These are phyloP conservation scores for Festucalex cinctus DNA, from an alignment of 2,113 vertebrate genomes.

Conservation along the genomic window DNA sequence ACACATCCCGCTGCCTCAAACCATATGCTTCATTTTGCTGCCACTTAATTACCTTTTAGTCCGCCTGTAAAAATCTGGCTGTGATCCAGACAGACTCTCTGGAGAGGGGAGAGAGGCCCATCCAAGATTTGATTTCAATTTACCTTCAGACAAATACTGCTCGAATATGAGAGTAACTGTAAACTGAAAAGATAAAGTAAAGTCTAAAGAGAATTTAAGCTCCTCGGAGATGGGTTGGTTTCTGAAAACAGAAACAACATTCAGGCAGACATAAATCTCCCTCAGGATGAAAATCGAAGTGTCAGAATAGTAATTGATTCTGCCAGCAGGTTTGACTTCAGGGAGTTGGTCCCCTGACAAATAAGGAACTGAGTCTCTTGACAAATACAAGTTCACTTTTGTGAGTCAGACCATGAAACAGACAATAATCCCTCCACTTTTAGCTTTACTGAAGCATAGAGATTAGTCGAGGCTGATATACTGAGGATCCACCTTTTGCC, in stretches of 20 bases:
- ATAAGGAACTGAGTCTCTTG: slow-evolving; percentile 11
- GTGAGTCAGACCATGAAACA: slow-evolving; percentile 5
- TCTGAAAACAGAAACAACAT: slow-evolving; percentile 5
- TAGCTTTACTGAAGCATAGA: not conserved
- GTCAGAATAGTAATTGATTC: slow-evolving; percentile 13
- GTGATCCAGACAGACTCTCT: slow-evolving; percentile 54
- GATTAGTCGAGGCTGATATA: not conserved
- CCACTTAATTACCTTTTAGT: slow-evolving; percentile 68
- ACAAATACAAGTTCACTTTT: slow-evolving; percentile 9
- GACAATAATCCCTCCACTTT: not conserved
- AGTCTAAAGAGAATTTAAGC: slow-evolving; percentile 17
- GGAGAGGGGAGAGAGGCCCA: slow-evolving; percentile 42
- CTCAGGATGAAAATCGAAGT: slow-evolving; percentile 11
- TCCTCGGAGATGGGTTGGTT: not conserved
- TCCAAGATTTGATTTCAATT: slow-evolving; percentile 57
- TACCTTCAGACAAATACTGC: slow-evolving; percentile 44
- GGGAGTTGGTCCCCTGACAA: slow-evolving; percentile 20
- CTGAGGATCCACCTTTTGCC: not conserved
- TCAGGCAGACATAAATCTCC: slow-evolving; percentile 1
- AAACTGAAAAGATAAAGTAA: slow-evolving; percentile 21
- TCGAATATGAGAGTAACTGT: slow-evolving; percentile 26
- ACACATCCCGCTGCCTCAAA: slow-evolving; percentile 47
- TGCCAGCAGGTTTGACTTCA: slow-evolving; percentile 26
- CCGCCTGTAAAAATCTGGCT: slow-evolving; percentile 60
- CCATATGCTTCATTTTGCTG: slow-evolving; percentile 64